A percentile compares a stretch with the other conserved stretches of the same genome.
Evolutionary conservation across 1,140 invertebrate genomes (phyloP).

Genomic region (Bilobella aurantiaca): DNA sequence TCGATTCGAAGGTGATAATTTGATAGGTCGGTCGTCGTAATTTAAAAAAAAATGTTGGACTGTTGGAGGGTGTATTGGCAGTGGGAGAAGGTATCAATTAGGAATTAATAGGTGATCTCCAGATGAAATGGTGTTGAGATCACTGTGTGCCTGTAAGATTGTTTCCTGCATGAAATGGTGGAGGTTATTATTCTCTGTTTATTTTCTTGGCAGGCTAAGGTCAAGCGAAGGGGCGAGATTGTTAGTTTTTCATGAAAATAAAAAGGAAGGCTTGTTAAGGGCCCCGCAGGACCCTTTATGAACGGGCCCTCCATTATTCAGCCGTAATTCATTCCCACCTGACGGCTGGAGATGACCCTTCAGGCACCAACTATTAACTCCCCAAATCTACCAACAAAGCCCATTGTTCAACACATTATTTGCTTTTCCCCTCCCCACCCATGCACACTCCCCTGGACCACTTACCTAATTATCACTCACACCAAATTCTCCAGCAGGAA

Average conservation of each 20-base stretch:
- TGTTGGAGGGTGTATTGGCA: neutral
- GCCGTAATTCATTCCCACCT: constrained; percentile 36
- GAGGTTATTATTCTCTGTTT: constrained; percentile 3
- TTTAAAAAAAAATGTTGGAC: neutral
- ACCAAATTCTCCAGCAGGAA: no score
- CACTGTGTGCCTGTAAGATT: no score
- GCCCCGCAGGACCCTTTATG: constrained; percentile 30
- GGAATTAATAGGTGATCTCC: constrained; percentile 4
- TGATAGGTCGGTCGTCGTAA: neutral
- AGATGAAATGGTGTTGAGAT: constrained; percentile 4
- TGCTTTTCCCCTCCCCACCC: no score
- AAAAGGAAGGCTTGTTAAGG: constrained; percentile 30
- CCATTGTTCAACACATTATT: constrained; percentile 27
- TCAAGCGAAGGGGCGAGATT: constrained; percentile 33
- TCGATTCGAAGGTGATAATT: neutral
- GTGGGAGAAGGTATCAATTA: constrained; percentile 13
- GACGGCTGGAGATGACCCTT: constrained; percentile 28
- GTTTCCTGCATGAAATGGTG: neutral
- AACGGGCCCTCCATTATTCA: constrained; percentile 33
- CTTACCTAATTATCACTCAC: no score
- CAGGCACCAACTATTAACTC: constrained; percentile 27
- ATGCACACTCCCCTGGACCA: no score
- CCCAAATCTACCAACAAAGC: constrained; percentile 16
- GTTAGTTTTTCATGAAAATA: constrained; percentile 34
- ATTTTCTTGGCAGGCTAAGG: constrained; percentile 20